A percentile compares a stretch with the other conserved stretches of the same genome.
phyloP scores from a whole-genome alignment of 2,888 invertebrate species.

The Cyclophora albipunctata region DNA sequence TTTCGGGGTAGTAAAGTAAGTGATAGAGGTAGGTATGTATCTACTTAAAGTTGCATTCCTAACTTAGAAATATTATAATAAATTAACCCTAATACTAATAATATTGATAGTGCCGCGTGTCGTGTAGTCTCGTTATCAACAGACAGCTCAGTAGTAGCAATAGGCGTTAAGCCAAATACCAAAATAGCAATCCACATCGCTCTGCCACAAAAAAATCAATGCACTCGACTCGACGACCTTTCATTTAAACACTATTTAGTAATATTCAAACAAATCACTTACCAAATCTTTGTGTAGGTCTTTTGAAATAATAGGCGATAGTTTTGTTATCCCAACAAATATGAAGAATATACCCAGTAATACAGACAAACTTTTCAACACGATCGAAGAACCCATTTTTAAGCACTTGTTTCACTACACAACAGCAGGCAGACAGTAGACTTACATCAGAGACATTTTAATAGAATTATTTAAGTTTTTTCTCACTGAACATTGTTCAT shows the following conservation, averaged over 20 bases:
- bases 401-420: conserved; percentile 15
- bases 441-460: conserved; percentile 24
- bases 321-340: conserved; percentile 94
- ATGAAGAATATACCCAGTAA: conserved; percentile 95
- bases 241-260: conserved; percentile 13
- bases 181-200: conserved; percentile 67
- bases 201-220: conserved; percentile 59
- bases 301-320: conserved; percentile 93
- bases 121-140: conserved; percentile 40
- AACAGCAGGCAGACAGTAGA: conserved; percentile 15
- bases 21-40: too few relatives aligned
- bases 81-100: conserved; percentile 8
- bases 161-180: conserved; percentile 73
- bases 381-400: conserved; percentile 80
- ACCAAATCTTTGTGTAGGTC: conserved; percentile 98
- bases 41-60: too few relatives aligned
- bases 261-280: conserved; percentile 49
- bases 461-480: conserved; percentile 1
- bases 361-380: conserved; percentile 91
- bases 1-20: too few relatives aligned
- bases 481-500: too few relatives aligned
- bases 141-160: conserved; percentile 53
- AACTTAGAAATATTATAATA: too few relatives aligned
- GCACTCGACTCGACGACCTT: conserved; percentile 57
- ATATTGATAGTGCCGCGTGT: conserved; percentile 11